Conservation (phyloP, 2,113 vertebrate genomes). For the Speoplatyrhinus poulsoni region DNA sequence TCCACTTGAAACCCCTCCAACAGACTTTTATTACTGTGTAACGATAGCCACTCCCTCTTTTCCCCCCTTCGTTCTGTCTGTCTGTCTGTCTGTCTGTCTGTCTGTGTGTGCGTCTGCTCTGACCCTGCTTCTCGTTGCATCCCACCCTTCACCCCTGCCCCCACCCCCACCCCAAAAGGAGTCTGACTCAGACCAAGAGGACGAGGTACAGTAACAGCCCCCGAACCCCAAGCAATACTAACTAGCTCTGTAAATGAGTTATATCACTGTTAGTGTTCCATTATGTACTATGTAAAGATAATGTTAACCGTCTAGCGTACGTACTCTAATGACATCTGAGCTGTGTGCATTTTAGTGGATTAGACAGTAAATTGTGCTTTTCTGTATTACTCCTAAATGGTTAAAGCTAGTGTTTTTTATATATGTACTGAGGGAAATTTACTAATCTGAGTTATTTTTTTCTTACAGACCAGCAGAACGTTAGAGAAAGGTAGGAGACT, state of each 20-base stretch:
- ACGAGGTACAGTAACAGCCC: slow-evolving; percentile 91
- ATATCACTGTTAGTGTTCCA: slow-evolving; percentile 12
- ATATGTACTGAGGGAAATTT: background rate
- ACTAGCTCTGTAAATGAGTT: slow-evolving; percentile 34
- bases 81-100: slow-evolving; percentile 59
- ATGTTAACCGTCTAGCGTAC: slow-evolving; percentile 1
- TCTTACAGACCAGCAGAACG: slow-evolving; percentile 84
- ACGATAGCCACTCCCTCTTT: slow-evolving; percentile 70
- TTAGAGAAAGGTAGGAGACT: slow-evolving; percentile 93
- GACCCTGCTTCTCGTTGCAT: slow-evolving; percentile 74
- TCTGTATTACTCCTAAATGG: background rate
- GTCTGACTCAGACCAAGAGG: slow-evolving; percentile 95
- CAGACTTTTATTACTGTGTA: slow-evolving; percentile 46
- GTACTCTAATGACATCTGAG: background rate
- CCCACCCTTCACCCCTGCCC: slow-evolving; percentile 74
- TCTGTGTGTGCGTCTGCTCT: slow-evolving; percentile 62
- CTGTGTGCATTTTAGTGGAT: background rate
- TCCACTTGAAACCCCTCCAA: slow-evolving; percentile 21
- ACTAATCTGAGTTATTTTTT: slow-evolving; percentile 37
- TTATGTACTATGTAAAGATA: background rate
- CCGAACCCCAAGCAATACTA: slow-evolving; percentile 27
- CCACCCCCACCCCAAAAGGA: slow-evolving; percentile 81
- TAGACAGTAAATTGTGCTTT: slow-evolving; percentile 18
- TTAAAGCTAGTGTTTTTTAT: background rate
- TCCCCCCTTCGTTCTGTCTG: slow-evolving; percentile 44